Conservation (phyloP, 2,888 invertebrate genomes). For the Therioaphis trifolii region DNA sequence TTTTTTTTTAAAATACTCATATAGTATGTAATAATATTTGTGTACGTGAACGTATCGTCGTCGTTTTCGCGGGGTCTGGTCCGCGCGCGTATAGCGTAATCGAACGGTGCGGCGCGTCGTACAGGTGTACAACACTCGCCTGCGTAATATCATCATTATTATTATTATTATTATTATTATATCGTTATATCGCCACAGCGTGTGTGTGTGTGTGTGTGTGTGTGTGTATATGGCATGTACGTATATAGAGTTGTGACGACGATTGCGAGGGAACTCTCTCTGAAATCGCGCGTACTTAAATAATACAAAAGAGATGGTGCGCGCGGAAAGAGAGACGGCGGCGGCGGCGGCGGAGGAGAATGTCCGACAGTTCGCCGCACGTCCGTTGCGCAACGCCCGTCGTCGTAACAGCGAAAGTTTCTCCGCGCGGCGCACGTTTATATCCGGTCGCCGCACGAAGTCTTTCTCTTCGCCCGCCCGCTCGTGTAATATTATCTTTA, state of each 20-base stretch:
- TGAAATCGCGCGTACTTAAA: not conserved
- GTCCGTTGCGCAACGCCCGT: slow-evolving; percentile 47
- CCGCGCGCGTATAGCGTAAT: not conserved
- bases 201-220: too few species aligned
- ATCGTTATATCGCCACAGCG: too few species aligned
- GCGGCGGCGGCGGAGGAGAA: slow-evolving; percentile 31
- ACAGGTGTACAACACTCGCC: not conserved
- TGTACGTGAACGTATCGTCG: not conserved
- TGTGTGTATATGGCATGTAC: too few species aligned
- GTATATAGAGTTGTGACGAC: not conserved
- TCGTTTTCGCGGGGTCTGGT: not conserved
- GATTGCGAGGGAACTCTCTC: slow-evolving; percentile 25
- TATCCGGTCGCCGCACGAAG: slow-evolving; percentile 51
- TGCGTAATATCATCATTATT: not conserved
- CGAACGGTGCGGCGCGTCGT: not conserved
- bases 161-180: not conserved
- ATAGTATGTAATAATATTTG: too few species aligned
- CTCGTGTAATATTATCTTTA: too few species aligned
- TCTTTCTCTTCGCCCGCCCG: slow-evolving; percentile 22
- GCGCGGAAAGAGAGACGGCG: slow-evolving; percentile 7
- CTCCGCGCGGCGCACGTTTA: slow-evolving; percentile 37
- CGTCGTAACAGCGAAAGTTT: slow-evolving; percentile 62
- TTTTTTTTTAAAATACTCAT: too few species aligned
- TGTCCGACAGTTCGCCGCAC: slow-evolving; percentile 44
- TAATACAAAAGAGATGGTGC: not conserved